Percentiles rank a stretch among this genome's conserved stretches.
Conservation (phyloP, 2,888 invertebrate genomes). For the Trachelus troglodyta region DNA sequence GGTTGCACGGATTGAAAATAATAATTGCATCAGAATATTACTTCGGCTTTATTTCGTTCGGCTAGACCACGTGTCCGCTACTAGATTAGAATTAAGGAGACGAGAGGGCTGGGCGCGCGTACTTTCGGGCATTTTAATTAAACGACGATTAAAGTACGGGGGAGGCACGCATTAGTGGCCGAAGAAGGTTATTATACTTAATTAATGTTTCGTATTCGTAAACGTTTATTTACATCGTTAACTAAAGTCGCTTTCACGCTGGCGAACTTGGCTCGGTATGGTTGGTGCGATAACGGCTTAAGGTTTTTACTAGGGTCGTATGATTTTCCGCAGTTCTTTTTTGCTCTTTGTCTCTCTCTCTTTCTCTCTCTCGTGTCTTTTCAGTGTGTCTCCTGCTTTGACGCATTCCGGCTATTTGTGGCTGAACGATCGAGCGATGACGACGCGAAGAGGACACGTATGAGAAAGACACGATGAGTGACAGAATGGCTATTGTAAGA, state of each 20-base stretch:
- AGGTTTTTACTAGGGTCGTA: neutral
- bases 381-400: neutral
- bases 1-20: neutral
- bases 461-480: neutral
- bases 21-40: neutral
- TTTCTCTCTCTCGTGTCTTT: neutral
- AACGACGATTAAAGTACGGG: neutral
- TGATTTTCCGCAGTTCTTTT: neutral
- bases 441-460: neutral
- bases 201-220: conserved; percentile 1
- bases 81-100: neutral
- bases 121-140: neutral
- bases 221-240: conserved; percentile 42
- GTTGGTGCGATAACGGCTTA: neutral
- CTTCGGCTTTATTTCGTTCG: neutral
- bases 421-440: neutral
- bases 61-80: neutral
- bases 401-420: neutral
- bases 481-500: neutral
- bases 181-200: neutral
- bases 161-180: neutral
- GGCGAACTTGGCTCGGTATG: neutral
- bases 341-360: neutral
- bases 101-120: neutral
- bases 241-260: conserved; percentile 19